phyloP scores from a whole-genome alignment of 2,888 invertebrate species.

The Embidobia sp. region DNA sequence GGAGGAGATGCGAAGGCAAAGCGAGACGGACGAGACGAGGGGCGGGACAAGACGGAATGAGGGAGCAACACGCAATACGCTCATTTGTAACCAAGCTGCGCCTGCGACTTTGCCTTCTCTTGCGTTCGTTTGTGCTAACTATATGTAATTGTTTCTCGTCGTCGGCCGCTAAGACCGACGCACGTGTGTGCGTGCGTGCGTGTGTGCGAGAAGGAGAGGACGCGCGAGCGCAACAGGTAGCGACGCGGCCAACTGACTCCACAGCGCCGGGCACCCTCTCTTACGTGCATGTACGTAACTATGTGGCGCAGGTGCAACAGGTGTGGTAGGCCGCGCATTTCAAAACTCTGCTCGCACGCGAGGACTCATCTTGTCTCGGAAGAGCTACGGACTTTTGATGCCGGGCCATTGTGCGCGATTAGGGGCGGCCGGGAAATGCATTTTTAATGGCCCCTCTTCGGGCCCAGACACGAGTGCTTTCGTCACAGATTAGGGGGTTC shows the following conservation, averaged over 20 bases:
- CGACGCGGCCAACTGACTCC: slow-evolving; percentile 47
- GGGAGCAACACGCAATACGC: slow-evolving; percentile 58
- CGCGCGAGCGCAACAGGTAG: slow-evolving; percentile 51
- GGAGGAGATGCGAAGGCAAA: too few relatives aligned
- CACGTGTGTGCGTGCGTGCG: slow-evolving; percentile 26
- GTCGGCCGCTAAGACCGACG: slow-evolving; percentile 30
- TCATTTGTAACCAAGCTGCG: slow-evolving; percentile 63
- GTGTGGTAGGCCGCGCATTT: slow-evolving; percentile 45
- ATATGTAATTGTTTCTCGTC: slow-evolving; percentile 62
- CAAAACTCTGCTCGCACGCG: slow-evolving; percentile 30
- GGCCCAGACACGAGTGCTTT: too few relatives aligned
- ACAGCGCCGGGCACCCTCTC: slow-evolving; percentile 43
- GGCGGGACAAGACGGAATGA: slow-evolving; percentile 35
- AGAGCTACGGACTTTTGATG: background rate
- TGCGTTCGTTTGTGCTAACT: slow-evolving; percentile 60
- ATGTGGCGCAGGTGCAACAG: slow-evolving; percentile 60
- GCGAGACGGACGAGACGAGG: background rate
- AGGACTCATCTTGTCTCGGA: too few relatives aligned
- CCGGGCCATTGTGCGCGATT: too few relatives aligned
- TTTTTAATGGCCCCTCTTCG: too few relatives aligned
- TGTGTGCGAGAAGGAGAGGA: background rate
- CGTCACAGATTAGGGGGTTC: too few relatives aligned
- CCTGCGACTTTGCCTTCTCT: slow-evolving; percentile 49
- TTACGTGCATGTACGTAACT: slow-evolving; percentile 45
- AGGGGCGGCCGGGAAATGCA: too few relatives aligned